Evolutionary conservation across 2,113 vertebrate species (phyloP), one percentile per base, ranked within the genome.

Genomic region (Piliocolobus tephrosceles): DNA sequence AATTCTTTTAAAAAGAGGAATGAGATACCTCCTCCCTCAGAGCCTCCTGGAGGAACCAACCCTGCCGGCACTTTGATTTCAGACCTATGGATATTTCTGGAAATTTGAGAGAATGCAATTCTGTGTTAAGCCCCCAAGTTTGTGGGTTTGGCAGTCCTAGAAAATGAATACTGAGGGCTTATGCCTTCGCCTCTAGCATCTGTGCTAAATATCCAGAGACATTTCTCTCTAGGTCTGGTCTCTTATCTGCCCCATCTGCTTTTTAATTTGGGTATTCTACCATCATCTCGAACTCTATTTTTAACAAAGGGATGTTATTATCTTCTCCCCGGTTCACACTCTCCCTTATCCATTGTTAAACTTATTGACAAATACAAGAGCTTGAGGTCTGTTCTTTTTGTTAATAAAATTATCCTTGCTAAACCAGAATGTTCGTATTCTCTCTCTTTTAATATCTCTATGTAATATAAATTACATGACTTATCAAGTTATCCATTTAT

Each of bases 341-440:
- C 38, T 85, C 3, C 32, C 4, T 97, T 30, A 52, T n/a, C n/a
- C 11, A 80, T 68, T 82, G 61, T 68, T 93, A 82, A 83, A 70
- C 27, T 64, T 64, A 64, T 93, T 81, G 47, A 81, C 10, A 78
- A 95, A 50, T n/a, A 89, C 7, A 45, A 86, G 43, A 73, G 30
- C n/a, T 78, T 55, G 30, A 90, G 8, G 5, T 64, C 68, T 94
- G 13, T 76, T 72, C 8, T 87, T 97, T 94, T 91, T 43, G 81
- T 61, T 86, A 91, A 75, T 89, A 70, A 91, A 94, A 88, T 25
- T 27, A 61, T 76, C 38, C 57, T 91, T 96, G 38, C 43, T 90
- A 38, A 47, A 8, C 30, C 47, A 82, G 45, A 90, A 85, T 47
- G 17, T 79, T 82, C 88, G 5, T 66, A 32, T 20, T 30, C 57